Percentiles rank a stretch among this genome's conserved stretches.
These are phyloP conservation scores for Lagocephalus sceleratus DNA, from an alignment of 2,797 vertebrate species.

Conservation along the genomic window DNA sequence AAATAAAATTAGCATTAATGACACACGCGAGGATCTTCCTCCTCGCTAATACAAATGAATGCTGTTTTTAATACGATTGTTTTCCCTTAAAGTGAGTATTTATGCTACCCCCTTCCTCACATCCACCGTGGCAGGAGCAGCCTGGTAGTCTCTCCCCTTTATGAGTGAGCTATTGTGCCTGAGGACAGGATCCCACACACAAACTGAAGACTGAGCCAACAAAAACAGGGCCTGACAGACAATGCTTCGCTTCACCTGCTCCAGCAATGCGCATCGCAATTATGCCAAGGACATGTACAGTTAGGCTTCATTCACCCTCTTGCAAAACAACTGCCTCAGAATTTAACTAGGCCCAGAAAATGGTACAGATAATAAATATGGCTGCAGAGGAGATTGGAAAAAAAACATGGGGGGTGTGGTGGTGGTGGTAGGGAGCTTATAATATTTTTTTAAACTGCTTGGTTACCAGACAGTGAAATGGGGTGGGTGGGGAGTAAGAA, in stretches of 20 bases:
- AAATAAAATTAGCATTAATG: conserved; percentile 77
- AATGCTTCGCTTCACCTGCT: conserved; percentile 99
- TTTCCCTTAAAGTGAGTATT: conserved; percentile 92
- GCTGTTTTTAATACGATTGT: conserved; percentile 93
- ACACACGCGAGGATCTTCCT: conserved; percentile 80
- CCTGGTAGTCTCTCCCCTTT: conserved; percentile 85
- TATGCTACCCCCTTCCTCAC: conserved; percentile 70
- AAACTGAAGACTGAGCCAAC: conserved; percentile 98
- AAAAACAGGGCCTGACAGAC: conserved; percentile 98
- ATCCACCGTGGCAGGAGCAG: conserved; percentile 85
- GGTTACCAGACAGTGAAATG: conserved; percentile 68
- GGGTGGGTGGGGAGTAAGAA: conserved; percentile 28
- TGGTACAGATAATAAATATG: conserved; percentile 80
- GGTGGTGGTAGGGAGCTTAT: conserved; percentile 16
- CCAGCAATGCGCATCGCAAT: conserved; percentile 92
- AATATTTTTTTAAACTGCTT: conserved; percentile 63
- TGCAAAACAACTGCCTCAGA: conserved; percentile 85
- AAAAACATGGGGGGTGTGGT: conserved; percentile 37
- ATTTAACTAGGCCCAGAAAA: conserved; percentile 77
- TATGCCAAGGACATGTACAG: conserved; percentile 97
- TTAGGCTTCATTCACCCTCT: conserved; percentile 95
- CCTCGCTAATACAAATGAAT: conserved; percentile 83
- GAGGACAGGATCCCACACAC: conserved; percentile 97
- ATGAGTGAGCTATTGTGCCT: conserved; percentile 95
- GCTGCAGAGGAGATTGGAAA: conserved; percentile 60